Evolutionary conservation across 2,888 invertebrate species (phyloP).

Genomic region (Neoaliturus tenellus): DNA sequence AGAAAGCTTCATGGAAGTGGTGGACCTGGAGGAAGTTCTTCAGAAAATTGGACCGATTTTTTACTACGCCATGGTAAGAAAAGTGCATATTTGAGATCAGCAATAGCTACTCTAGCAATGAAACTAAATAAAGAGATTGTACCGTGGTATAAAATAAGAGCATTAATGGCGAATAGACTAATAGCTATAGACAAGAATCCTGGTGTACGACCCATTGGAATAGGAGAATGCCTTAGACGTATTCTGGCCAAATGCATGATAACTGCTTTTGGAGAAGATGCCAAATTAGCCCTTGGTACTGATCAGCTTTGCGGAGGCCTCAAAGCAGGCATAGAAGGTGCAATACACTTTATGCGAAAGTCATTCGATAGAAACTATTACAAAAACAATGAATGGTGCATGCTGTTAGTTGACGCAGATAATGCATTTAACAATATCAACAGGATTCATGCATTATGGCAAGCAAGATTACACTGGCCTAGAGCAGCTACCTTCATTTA

Average conservation of each 20-base stretch:
- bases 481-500: constrained; percentile 19
- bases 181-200: constrained; percentile 35
- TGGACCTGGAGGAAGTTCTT: constrained; percentile 3
- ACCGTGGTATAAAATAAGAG: neutral
- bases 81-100: neutral
- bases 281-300: neutral
- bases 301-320: neutral
- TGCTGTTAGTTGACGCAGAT: neutral
- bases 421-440: constrained; percentile 11
- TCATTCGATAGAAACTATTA: neutral
- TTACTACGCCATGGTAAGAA: neutral
- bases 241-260: constrained; percentile 8
- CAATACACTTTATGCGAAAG: neutral
- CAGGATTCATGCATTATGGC: neutral
- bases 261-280: neutral
- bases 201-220: constrained; percentile 15
- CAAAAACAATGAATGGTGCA: neutral
- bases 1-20: constrained; percentile 21
- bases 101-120: neutral
- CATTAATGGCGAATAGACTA: constrained; percentile 3
- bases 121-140: neutral
- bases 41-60: constrained; percentile 1
- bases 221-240: neutral
- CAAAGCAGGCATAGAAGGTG: constrained; percentile 14
- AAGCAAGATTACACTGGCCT: constrained; percentile 11